Conservation (phyloP, 1,140 invertebrate species). For the Diabrotica virgifera region DNA sequence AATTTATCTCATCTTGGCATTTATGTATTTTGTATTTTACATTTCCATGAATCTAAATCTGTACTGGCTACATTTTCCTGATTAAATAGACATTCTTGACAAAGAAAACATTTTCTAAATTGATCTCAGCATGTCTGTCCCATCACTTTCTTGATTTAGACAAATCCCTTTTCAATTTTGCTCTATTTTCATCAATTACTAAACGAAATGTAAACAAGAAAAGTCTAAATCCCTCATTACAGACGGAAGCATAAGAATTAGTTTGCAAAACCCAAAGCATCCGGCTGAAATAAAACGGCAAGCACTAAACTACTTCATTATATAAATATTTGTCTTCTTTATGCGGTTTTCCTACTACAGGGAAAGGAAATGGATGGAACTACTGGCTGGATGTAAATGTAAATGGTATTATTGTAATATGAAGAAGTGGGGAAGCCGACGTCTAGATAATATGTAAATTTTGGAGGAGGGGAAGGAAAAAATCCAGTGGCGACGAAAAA, state of each 20-base stretch:
- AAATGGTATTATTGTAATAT: slow-evolving; percentile 43
- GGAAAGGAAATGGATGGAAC: slow-evolving; percentile 28
- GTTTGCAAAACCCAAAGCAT: background rate
- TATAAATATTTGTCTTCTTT: slow-evolving; percentile 39
- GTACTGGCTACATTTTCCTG: too few relatives aligned
- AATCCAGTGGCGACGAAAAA: too few relatives aligned
- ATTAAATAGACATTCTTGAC: too few relatives aligned
- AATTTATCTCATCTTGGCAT: too few relatives aligned
- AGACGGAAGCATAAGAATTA: background rate
- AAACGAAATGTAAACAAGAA: background rate
- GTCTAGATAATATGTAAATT: background rate
- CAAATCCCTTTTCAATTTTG: too few relatives aligned
- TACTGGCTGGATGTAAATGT: slow-evolving; percentile 40
- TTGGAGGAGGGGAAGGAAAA: too few relatives aligned
- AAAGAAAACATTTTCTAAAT: too few relatives aligned
- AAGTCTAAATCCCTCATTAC: background rate
- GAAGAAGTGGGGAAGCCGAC: slow-evolving; percentile 32
- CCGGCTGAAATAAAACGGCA: slow-evolving; percentile 2
- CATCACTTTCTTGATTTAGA: too few relatives aligned
- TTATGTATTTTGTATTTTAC: too few relatives aligned
- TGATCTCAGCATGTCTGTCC: too few relatives aligned
- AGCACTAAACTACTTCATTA: slow-evolving; percentile 22
- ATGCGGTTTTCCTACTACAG: slow-evolving; percentile 13
- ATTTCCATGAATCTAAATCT: too few relatives aligned
- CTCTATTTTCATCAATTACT: too few relatives aligned